Percentiles rank a stretch among this genome's conserved stretches.
These are phyloP conservation scores for Dolichotis patagonum DNA, from an alignment of 2,113 vertebrate species.

Conservation along the genomic window DNA sequence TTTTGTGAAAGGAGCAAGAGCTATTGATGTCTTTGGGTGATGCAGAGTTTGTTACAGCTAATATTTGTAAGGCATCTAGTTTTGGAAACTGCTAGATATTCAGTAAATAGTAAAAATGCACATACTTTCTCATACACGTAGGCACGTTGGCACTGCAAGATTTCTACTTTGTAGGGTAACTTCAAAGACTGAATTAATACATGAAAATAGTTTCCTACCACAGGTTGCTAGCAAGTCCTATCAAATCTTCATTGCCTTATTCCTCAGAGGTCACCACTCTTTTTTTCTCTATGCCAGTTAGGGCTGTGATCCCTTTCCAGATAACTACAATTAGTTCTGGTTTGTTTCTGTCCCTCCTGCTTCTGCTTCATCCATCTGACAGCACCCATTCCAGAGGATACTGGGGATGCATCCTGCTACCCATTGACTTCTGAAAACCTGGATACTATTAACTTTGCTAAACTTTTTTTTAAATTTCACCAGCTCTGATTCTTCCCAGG, in stretches of 20 bases:
- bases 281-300: background rate
- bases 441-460: background rate
- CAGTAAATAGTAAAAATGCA: fast-evolving
- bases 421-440: background rate
- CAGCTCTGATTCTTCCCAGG: background rate
- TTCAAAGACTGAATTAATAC: background rate
- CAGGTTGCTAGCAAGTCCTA: background rate
- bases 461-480: background rate
- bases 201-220: too few species aligned
- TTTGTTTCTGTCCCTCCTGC: background rate
- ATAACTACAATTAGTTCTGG: fast-evolving
- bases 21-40: too few species aligned
- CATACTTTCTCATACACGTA: fast-evolving
- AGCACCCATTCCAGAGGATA: background rate
- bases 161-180: background rate
- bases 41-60: background rate
- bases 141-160: fast-evolving
- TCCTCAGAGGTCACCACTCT: background rate
- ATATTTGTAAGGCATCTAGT: background rate
- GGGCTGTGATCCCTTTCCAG: fast-evolving
- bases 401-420: background rate
- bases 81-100: background rate
- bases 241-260: background rate
- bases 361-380: background rate
- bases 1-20: background rate